Base-by-base conservation (phyloP, 1,140 invertebrate genomes). In the Chrysopa pallens region DNA sequence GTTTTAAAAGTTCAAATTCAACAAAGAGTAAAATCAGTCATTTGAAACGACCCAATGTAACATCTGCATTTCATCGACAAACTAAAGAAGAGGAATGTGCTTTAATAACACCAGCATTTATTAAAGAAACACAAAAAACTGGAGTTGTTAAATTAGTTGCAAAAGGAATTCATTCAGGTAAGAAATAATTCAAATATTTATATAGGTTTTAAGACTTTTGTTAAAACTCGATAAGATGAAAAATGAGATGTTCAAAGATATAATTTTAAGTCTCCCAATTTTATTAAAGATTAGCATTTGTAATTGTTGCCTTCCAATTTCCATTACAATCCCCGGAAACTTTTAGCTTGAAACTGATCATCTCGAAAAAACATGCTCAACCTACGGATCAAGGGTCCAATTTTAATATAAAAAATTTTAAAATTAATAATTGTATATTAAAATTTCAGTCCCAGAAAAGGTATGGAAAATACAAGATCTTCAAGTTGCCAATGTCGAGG, bases 401-500 rank as follows among this genome's bases (percentile, higher is more conserved):
- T 44, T 35, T 36, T 38, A 36, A 40, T 12, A n/a, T n/a, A 5
- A 17, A 38, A n/a, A 38, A 4, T 13, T 8, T 38, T n/a, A n/a
- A 38, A 38, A 9, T 13, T 38, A n/a, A 17, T 13, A 23, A 23
- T 29, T 4, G 4, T 14, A 14, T 5, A n/a, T 17, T 38, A 17
- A 38, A 9, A 17, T 65, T 68, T 29, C 51, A 90, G 86, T 91
- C 48, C 88, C 88, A 44, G 69, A 78, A 36, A 72, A 72, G 61
- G 72, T 91, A 29, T 91, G 84, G 76, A 73, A 69, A 49, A 76
- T 92, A 49, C 82, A 91, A 56, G 72, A 82, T 48, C 64, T 82
- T 47, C 68, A 76, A 48, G 68, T 74, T 54, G 63, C 79, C 62
- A 64, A 77, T 55, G 53, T 78, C 52, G 65, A 73, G 27, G 63